Percentiles rank a stretch among this genome's conserved stretches.
Conservation (phyloP, 1,140 invertebrate genomes). For the Brachionus rotundiformis region DNA sequence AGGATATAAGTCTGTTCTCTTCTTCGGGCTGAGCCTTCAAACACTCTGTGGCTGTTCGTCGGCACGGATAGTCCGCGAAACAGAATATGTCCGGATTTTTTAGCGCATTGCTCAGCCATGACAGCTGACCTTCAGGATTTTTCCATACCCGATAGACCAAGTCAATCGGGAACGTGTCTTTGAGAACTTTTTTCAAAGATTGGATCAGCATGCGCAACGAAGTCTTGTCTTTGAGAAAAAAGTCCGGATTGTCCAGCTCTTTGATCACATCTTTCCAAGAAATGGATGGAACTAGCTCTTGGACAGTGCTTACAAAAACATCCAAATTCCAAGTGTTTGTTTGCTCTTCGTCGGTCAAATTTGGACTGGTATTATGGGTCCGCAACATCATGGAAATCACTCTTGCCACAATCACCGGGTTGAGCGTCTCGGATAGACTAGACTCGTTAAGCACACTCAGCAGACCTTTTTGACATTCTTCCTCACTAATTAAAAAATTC, state of each 20-base stretch:
- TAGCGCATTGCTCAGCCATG: conserved; percentile 79
- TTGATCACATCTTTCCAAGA: conserved; percentile 88
- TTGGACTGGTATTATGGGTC: conserved; percentile 71
- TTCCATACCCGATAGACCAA: conserved; percentile 85
- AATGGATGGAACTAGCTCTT: conserved; percentile 76
- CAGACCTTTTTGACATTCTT: conserved; percentile 83
- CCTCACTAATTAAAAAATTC: conserved; percentile 66
- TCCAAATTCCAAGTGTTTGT: conserved; percentile 85
- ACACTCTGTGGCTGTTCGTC: conserved; percentile 79
- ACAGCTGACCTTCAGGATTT: conserved; percentile 84
- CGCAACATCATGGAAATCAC: conserved; percentile 83
- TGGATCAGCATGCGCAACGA: conserved; percentile 79
- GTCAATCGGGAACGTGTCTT: conserved; percentile 77
- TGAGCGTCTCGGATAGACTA: conserved; percentile 69
- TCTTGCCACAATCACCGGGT: conserved; percentile 77
- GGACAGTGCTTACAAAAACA: conserved; percentile 82
- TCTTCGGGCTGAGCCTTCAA: conserved; percentile 85
- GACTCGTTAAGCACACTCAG: conserved; percentile 68
- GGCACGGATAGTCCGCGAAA: conserved; percentile 83
- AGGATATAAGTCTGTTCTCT: conserved; percentile 32
- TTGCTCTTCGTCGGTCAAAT: conserved; percentile 58
- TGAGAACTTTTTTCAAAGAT: conserved; percentile 75
- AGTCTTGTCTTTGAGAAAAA: conserved; percentile 80
- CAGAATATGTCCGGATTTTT: conserved; percentile 85
- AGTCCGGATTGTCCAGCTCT: conserved; percentile 85